These are phyloP conservation scores for Galbula dea DNA, from an alignment of 2,113 vertebrate species.

Conservation along the genomic window DNA sequence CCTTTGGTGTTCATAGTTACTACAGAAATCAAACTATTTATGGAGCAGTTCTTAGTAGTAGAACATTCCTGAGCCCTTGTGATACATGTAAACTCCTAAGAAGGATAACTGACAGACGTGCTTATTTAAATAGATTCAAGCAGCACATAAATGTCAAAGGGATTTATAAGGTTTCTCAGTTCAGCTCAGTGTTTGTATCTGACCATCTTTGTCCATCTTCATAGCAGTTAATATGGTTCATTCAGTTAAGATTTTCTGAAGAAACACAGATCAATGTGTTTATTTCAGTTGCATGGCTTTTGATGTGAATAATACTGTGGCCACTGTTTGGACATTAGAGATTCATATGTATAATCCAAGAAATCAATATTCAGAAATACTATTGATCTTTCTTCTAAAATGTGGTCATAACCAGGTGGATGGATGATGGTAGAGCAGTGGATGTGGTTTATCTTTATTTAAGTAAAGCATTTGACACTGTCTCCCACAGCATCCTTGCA, in stretches of 20 bases:
- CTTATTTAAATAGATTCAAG: conserved; percentile 62
- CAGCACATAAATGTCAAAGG: conserved; percentile 61
- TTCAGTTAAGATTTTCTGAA: not conserved
- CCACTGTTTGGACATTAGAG: not conserved
- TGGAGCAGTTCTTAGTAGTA: conserved; percentile 42
- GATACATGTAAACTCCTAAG: conserved; percentile 62
- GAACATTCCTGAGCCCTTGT: conserved; percentile 47
- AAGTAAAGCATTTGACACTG: no score
- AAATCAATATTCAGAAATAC: not conserved
- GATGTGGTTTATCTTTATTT: no score
- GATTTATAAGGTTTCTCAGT: conserved; percentile 53
- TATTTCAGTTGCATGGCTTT: not conserved
- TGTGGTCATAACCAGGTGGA: no score
- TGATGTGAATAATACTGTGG: not conserved
- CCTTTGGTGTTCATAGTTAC: conserved; percentile 6
- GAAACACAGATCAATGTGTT: not conserved
- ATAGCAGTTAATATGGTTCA: not conserved
- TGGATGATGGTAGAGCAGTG: no score
- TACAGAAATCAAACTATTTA: conserved; percentile 53
- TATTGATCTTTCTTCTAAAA: not conserved
- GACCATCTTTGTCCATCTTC: not conserved
- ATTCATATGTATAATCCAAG: not conserved
- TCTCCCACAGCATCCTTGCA: no score
- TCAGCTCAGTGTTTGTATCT: conserved; percentile 32
- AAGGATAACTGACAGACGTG: conserved; percentile 63